A percentile compares a stretch with the other conserved stretches of the same genome.
phyloP scores from a whole-genome alignment of 2,113 vertebrate species.

The Apistogramma diplotaenia region DNA sequence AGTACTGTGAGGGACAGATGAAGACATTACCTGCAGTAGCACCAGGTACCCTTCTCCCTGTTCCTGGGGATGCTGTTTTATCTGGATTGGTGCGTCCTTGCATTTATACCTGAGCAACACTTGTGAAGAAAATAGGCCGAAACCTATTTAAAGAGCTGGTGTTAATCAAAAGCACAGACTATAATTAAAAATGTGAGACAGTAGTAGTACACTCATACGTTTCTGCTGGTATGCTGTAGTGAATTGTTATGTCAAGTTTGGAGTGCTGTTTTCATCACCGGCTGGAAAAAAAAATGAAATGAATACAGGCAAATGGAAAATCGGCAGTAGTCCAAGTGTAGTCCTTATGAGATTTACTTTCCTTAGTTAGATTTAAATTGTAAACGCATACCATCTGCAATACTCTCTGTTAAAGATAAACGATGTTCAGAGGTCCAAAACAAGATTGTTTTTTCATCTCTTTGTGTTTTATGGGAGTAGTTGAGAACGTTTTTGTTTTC shows the following conservation, averaged over 20 bases:
- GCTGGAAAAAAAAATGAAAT: neutral
- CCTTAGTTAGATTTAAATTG: neutral
- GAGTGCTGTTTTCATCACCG: neutral
- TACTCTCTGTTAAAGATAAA: neutral
- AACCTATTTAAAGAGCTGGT: slow-evolving; percentile 38
- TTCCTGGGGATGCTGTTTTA: neutral
- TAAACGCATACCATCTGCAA: neutral
- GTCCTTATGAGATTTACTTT: neutral
- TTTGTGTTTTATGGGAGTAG: slow-evolving; percentile 19
- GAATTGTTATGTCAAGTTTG: neutral
- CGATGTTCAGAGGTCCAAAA: slow-evolving; percentile 32
- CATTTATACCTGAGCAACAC: slow-evolving; percentile 7
- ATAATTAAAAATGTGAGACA: slow-evolving; percentile 45
- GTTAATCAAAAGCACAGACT: slow-evolving; percentile 38
- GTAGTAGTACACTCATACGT: neutral
- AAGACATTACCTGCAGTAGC: neutral
- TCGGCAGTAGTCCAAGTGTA: neutral
- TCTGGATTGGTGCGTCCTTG: neutral
- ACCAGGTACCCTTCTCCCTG: neutral
- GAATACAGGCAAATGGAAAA: neutral
- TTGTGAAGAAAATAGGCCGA: slow-evolving; percentile 46
- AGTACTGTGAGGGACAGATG: no score
- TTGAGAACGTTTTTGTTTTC: slow-evolving; percentile 30
- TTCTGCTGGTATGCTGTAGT: neutral
- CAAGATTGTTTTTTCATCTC: neutral